Percentiles rank a stretch among this genome's conserved stretches.
Evolutionary conservation across 2,797 vertebrate species (phyloP).

Genomic region (Pempheris klunzingeri): DNA sequence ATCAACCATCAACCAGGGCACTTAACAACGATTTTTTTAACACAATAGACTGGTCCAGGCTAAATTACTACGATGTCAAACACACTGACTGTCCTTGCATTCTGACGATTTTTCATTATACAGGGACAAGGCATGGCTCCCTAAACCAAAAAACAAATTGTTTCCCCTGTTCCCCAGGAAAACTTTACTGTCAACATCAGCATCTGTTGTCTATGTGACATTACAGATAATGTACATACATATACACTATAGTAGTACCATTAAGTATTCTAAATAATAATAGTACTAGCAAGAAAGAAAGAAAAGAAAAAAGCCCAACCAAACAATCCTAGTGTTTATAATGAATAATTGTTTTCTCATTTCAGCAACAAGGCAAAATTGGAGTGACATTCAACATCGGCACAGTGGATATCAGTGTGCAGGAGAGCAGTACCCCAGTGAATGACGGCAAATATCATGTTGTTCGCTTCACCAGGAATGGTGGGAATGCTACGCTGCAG

Average conservation of each 20-base stretch:
- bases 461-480: slow-evolving; percentile 96
- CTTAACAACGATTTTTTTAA: background rate
- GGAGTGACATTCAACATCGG: slow-evolving; percentile 99
- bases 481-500: slow-evolving; percentile 97
- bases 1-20: background rate
- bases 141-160: no score
- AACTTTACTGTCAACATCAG: background rate
- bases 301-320: no score
- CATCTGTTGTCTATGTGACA: background rate
- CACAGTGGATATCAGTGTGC: slow-evolving; percentile 94
- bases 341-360: slow-evolving; percentile 37
- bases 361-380: slow-evolving; percentile 97
- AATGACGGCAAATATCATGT: slow-evolving; percentile 98
- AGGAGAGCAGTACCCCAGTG: slow-evolving; percentile 93
- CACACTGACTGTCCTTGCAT: background rate
- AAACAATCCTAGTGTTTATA: slow-evolving; percentile 7
- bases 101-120: background rate
- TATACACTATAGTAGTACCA: no score
- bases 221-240: background rate
- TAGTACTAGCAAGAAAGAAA: no score
- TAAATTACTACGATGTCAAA: background rate
- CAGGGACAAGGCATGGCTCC: background rate
- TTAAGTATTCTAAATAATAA: no score
- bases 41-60: background rate
- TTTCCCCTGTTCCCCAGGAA: background rate